Evolutionary conservation across 2,888 invertebrate species (phyloP), one percentile per base, ranked within the genome.

Genomic region (Ormyrus labotus): DNA sequence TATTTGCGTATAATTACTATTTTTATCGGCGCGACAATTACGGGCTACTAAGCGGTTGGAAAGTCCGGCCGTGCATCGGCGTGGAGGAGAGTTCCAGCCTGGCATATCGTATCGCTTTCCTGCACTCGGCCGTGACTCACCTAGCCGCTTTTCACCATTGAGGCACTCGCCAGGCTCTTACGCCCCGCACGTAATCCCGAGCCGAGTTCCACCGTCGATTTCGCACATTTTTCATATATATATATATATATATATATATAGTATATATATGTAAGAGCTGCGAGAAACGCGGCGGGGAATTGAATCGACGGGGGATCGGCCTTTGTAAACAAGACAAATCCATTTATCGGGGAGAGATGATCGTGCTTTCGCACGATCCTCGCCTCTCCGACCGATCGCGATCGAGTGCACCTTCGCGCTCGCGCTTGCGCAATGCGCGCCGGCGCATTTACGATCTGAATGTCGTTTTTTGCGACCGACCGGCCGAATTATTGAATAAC

Each of bases 361-460:
- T 69, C 67, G 48, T 51, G 69, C 60, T 72, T 71, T 73, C 78
- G 61, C 78, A 68, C 72, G 68, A n/a, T 78, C 58, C 60, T 45
- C 64, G 57, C n/a, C 34, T 13, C 34, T 2, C 34, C 34, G 34
- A 34, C 34, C 34, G 34, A 1, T 34, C 34, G 34, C 34, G 34
- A 34, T 34, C 34, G 34, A 34, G 34, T 0, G 34, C 34, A 4
- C 3, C 34, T 19, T 19, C 2, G 57, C 10, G 57, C n/a, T n/a
- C 53, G 9, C 34, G 19, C 7, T 60, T 60, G 34, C 19, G 34
- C 34, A 34, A 34, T 34, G 2, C 34, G 19, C 19, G 19, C 19
- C 13, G 13, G 19, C 19, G 19, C 19, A 19, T 34, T 34, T 34
- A 2, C 34, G 34, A 34, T 34, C 34, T 2, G 34, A 34, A 0